Base-by-base conservation (phyloP, 1,140 invertebrate species). In the Conus ventricosus region DNA sequence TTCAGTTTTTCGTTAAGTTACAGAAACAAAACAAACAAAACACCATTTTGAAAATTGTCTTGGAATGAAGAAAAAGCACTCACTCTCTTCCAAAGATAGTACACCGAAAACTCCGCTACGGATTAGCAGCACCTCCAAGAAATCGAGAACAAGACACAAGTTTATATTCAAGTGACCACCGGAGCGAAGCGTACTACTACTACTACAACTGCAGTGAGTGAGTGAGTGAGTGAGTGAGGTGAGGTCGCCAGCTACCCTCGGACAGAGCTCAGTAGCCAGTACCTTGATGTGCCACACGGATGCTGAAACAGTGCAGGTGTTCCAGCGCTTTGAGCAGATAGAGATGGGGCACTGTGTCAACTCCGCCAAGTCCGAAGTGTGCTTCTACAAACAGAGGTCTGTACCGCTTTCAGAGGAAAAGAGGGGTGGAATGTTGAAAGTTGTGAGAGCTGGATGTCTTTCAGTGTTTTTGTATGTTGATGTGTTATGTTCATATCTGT, bases 281-380 rank as follows among this genome's bases (percentile, higher is more conserved):
- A 25, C 71, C 20, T 87, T 27, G 17, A 87, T 87, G 85, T 87
- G 85, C 53, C 71, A 87, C 85, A 87, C 85, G 67, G 85, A 87
- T 87, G 85, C 85, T 54, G 85, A 87, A n/a, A 78, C 67, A 54
- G 71, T 87, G 23, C 57, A 84, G 54, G 82, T 84, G 54, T 84
- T 87, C n/a, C 71, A 76, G 85, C 17, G 23, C 23, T 87, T 87
- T 20, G 85, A 87, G 71, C 15, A 87, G 54, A 76, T 87, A 20
- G 75, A 87, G 75, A 87, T 87, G 85, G 85, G 85, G 51, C 85
- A 87, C 75, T 87, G 85, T 23, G 71, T 78, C 6, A 87, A 87
- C 25, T 55, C 71, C 63, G n/a, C 71, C 51, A 75, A 75, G 39
- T 87, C 85, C n/a, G 85, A 87, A 3, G 85, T 87, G 39, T 87